These are phyloP conservation scores for Kuschelorhynchus macadamiae DNA, from an alignment of 2,888 invertebrate species.

Conservation along the genomic window DNA sequence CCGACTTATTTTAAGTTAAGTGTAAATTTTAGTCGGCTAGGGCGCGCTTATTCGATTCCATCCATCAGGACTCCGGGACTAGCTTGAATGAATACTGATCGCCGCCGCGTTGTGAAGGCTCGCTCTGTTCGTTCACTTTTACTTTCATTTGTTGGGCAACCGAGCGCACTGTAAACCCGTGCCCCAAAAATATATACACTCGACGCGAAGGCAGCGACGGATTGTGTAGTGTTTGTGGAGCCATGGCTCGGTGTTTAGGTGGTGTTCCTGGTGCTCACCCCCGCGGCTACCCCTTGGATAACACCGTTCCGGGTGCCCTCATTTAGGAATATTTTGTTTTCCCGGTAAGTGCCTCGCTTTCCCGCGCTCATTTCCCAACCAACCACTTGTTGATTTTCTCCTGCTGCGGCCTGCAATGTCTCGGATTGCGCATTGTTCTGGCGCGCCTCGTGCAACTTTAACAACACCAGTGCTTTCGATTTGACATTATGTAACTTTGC, in stretches of 20 bases:
- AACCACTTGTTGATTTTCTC: slow-evolving; percentile 47
- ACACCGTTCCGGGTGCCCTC: slow-evolving; percentile 62
- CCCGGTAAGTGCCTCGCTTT: slow-evolving; percentile 55
- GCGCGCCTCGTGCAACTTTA: slow-evolving; percentile 62
- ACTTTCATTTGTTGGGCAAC: slow-evolving; percentile 71
- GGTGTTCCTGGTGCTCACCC: slow-evolving; percentile 62
- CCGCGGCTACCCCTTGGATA: slow-evolving; percentile 63
- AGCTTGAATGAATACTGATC: slow-evolving; percentile 56
- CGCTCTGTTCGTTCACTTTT: slow-evolving; percentile 67
- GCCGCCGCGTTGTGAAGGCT: slow-evolving; percentile 59
- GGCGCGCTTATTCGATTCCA: slow-evolving; percentile 34
- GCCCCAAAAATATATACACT: slow-evolving; percentile 68
- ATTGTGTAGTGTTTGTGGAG: slow-evolving; percentile 61
- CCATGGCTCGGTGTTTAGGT: slow-evolving; percentile 65
- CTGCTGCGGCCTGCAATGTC: slow-evolving; percentile 41
- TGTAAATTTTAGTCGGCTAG: slow-evolving; percentile 55
- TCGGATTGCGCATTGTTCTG: slow-evolving; percentile 57
- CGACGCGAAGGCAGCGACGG: slow-evolving; percentile 61
- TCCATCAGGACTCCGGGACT: slow-evolving; percentile 58
- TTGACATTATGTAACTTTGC: slow-evolving; percentile 58
- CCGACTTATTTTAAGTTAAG: slow-evolving; percentile 63
- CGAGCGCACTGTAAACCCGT: slow-evolving; percentile 65
- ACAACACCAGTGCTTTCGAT: slow-evolving; percentile 54
- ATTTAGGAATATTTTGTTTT: slow-evolving; percentile 62
- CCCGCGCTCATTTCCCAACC: slow-evolving; percentile 32